Percentiles rank a stretch among this genome's conserved stretches.
These are phyloP conservation scores for Ormyrus pomaceus DNA, from an alignment of 2,888 invertebrate species.

Conservation along the genomic window DNA sequence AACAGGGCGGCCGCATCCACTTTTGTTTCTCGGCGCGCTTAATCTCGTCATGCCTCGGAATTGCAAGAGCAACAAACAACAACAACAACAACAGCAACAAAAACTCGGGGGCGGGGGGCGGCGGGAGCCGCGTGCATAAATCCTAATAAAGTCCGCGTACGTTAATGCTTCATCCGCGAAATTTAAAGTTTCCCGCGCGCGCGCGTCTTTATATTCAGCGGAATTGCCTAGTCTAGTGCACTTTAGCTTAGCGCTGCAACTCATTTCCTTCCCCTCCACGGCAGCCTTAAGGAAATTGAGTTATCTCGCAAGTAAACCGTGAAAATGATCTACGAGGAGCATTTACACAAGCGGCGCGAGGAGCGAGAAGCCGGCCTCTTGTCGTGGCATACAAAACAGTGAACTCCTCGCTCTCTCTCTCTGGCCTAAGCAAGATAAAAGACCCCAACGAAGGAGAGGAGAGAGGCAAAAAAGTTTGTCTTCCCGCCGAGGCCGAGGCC, in stretches of 20 bases:
- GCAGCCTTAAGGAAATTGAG: slow-evolving; percentile 54
- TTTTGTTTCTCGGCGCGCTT: slow-evolving; percentile 26
- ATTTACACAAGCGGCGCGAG: slow-evolving; percentile 36
- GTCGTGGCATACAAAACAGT: slow-evolving; percentile 58
- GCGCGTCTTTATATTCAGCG: slow-evolving; percentile 44
- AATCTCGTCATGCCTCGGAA: slow-evolving; percentile 37
- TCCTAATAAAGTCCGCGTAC: slow-evolving; percentile 48
- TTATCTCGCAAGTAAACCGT: slow-evolving; percentile 54
- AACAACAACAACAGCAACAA: slow-evolving; percentile 13
- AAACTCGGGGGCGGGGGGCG: neutral
- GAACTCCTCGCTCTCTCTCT: slow-evolving; percentile 28
- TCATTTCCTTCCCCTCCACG: slow-evolving; percentile 5
- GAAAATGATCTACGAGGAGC: slow-evolving; percentile 58
- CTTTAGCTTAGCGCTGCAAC: slow-evolving; percentile 52
- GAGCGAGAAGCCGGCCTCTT: slow-evolving; percentile 32
- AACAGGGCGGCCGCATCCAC: neutral
- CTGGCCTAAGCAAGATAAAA: slow-evolving; percentile 55
- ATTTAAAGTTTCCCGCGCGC: slow-evolving; percentile 47
- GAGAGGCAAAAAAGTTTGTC: slow-evolving; percentile 53
- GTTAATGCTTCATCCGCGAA: slow-evolving; percentile 45
- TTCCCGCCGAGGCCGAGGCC: slow-evolving; percentile 17
- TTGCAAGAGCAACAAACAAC: neutral
- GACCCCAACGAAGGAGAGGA: slow-evolving; percentile 52
- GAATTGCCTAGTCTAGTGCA: slow-evolving; percentile 47
- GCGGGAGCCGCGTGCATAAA: slow-evolving; percentile 24